Conservation (phyloP, 2,797 vertebrate species). For the Oreortyx pictus region DNA sequence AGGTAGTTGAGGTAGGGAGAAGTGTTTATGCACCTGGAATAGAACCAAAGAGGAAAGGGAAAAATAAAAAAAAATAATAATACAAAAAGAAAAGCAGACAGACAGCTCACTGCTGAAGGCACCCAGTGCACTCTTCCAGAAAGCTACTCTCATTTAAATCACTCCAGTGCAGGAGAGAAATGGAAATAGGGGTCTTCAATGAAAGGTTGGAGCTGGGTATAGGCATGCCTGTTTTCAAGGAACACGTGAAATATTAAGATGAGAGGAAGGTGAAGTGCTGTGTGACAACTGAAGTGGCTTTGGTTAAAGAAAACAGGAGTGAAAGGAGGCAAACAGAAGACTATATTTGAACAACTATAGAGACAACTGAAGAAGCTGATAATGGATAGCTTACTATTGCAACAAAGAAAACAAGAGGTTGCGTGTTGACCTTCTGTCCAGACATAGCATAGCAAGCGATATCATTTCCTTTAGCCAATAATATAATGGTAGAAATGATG, state of each 20-base stretch:
- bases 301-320: not conserved
- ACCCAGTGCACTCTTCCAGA: conserved; percentile 48
- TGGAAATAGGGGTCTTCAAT: accelerated
- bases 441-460: not conserved
- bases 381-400: not conserved
- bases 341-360: not conserved
- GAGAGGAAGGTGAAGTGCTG: not conserved
- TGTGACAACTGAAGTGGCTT: not conserved
- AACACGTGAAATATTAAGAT: not conserved
- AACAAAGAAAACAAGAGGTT: not conserved
- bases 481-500: not conserved
- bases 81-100: accelerated
- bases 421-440: not conserved
- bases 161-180: accelerated
- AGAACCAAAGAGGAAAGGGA: not conserved
- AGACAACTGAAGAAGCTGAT: not conserved
- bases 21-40: not conserved
- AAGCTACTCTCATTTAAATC: not conserved
- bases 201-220: not conserved
- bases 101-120: not conserved
- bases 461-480: not conserved
- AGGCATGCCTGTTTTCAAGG: accelerated
- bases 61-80: accelerated
- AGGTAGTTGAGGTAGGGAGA: not conserved
- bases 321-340: not conserved